Base-by-base conservation (phyloP, 2,113 vertebrate genomes). In the Lasiurus cinereus region DNA sequence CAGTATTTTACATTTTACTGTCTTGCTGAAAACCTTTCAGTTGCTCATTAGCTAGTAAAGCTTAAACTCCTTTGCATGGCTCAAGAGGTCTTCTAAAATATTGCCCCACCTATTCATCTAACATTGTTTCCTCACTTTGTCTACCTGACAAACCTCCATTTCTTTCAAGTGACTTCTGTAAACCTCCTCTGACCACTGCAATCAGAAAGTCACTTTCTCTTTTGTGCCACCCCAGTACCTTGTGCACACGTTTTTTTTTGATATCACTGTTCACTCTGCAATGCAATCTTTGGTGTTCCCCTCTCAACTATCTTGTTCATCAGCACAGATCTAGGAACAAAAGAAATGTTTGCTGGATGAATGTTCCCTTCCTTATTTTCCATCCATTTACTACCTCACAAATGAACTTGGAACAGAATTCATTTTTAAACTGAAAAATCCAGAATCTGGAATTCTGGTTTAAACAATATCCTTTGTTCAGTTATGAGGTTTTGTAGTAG, bases 401-500 rank as follows among this genome's bases (percentile, higher is more conserved):
- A 48, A 69, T 74, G 29, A 74, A 66, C 10, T 64, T 62, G 18
- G n/a, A 86, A 85, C 8, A 64, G 4, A 67, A 66, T 64, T 83
- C 88, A 46, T 76, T 91, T 94, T 79, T 59, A 88, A 78, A 62
- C 15, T 82, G 43, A 91, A 91, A 95, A 80, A 90, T 54, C 88
- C 14, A 29, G 88, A 74, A 85, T 66, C 88, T 77, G 19, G 33
- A 89, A 77, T 76, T 88, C 67, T 86, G 46, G 56, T 85, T 76
- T 89, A 80, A 77, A 43, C 67, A 92, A 69, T 39, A 50, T 3
- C n/a, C 36, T 82, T 54, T 31, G 33, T 69, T 91, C 8, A 36
- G 29, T 89, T 70, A 56, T 4, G 9, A 88, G 12, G 69, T 22
- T 79, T 19, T 89, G 46, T 21, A 83, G 74, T 24, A 76, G 62